phyloP scores from a whole-genome alignment of 2,797 vertebrate species.

The Anas capensis region DNA sequence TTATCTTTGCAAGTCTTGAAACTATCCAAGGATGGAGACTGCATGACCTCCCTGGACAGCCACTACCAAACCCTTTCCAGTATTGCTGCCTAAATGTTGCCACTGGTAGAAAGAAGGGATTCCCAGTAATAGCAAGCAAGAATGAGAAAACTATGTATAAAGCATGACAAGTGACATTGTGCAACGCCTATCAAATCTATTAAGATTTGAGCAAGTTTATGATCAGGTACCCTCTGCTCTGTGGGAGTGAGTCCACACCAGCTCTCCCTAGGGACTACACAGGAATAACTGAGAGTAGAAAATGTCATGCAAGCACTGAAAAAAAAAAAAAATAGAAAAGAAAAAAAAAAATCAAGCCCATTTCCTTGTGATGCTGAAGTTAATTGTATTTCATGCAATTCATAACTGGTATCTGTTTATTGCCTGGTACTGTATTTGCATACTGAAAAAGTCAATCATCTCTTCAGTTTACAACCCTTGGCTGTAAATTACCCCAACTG shows the following conservation, averaged over 20 bases:
- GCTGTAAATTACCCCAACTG: conserved; percentile 45
- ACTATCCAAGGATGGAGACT: neutral
- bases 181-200: neutral
- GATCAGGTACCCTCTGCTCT: neutral
- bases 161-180: neutral
- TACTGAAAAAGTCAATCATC: conserved; percentile 68
- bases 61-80: neutral
- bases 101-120: neutral
- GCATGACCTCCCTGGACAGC: neutral
- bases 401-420: conserved; percentile 30
- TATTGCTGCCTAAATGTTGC: neutral
- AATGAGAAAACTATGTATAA: neutral
- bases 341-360: neutral
- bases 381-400: conserved; percentile 11
- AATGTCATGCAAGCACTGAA: neutral
- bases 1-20: neutral
- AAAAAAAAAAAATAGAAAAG: neutral
- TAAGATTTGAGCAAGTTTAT: neutral
- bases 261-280: neutral
- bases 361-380: conserved; percentile 14
- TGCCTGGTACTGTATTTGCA: conserved; percentile 62
- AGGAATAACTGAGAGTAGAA: neutral
- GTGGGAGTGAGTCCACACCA: neutral
- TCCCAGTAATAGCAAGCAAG: neutral
- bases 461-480: conserved; percentile 40